Base-by-base conservation (phyloP, 2,888 invertebrate species). In the Harpagoxenus sublaevis region DNA sequence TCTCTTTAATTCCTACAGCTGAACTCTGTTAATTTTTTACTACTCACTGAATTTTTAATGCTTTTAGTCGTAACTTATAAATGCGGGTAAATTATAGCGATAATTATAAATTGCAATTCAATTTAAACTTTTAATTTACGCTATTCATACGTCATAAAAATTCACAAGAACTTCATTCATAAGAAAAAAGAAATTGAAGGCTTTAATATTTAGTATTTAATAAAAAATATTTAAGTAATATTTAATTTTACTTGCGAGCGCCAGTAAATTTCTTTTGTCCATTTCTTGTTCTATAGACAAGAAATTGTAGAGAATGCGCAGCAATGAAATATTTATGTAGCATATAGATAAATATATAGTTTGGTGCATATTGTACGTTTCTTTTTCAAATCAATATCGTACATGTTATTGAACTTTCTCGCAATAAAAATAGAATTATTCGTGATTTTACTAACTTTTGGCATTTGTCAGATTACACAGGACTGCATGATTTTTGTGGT, bases 101-200 rank as follows among this genome's bases (percentile, higher is more conserved):
- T 39, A 8, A 42, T 63, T 63, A 63, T 63, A 63, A 63, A 63
- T 63, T 63, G 6, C 23, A 42, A 63, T 63, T 39, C n/a, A 63
- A 42, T 63, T 42, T 39, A n/a, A 63, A 42, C 42, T 42, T 1
- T 42, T 23, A 23, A 62, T 6, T 62, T 31, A 8, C 35, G 4
- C 18, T 3, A 35, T n/a, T 63, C 3, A 35, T 39, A n/a, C 35
- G 8, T 60, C 10, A 63, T n/a, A n/a, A 63, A 6, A n/a, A 63
- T 39, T 39, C 18, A 51, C 6, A 51, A 51, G 51, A 51, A 51
- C 18, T 12, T 5, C 9, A 0, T 35, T 62, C 0, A n/a, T 9
- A n/a, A 35, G 0, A 3, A 45, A 4, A 10, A 62, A 4, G 10
- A 35, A 35, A 35, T 0, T 62, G 0, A 35, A 8, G 0, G 35